phyloP scores from a whole-genome alignment of 2,113 vertebrate genomes.

The Sprattus sprattus region DNA sequence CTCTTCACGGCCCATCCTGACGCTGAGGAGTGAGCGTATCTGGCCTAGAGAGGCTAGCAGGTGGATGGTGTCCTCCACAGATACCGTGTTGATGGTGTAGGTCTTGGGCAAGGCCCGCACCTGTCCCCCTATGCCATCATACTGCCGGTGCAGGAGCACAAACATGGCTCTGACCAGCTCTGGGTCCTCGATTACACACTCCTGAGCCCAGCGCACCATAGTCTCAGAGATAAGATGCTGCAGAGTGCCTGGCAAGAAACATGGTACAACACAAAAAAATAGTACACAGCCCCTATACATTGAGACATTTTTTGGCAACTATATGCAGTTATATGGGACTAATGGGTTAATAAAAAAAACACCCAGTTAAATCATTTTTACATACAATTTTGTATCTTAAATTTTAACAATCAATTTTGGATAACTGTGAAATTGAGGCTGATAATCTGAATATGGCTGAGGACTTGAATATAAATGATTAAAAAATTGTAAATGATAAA shows the following conservation, averaged over 20 bases:
- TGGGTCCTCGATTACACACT: conserved; percentile 91
- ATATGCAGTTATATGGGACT: background rate
- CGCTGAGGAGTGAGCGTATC: conserved; percentile 91
- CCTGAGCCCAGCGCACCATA: conserved; percentile 96
- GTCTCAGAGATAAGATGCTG: conserved; percentile 94
- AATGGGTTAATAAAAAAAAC: background rate
- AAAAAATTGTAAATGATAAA: background rate
- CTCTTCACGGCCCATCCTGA: conserved; percentile 94
- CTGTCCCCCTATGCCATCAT: conserved; percentile 90
- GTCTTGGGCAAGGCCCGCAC: conserved; percentile 90
- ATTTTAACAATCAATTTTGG: background rate
- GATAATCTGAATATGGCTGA: background rate
- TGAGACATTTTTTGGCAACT: background rate
- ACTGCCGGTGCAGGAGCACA: conserved; percentile 89
- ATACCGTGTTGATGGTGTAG: conserved; percentile 92
- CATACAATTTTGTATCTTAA: no score
- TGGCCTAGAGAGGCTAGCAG: conserved; percentile 91
- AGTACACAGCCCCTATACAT: background rate
- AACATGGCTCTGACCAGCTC: conserved; percentile 96
- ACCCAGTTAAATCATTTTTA: background rate
- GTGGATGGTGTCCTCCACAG: conserved; percentile 93
- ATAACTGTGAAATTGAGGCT: background rate
- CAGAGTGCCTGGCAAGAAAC: conserved; percentile 76
- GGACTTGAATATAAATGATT: background rate
- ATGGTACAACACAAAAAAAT: background rate